These are phyloP conservation scores for Aplochiton taeniatus DNA, from an alignment of 2,797 vertebrate genomes.

Conservation along the genomic window DNA sequence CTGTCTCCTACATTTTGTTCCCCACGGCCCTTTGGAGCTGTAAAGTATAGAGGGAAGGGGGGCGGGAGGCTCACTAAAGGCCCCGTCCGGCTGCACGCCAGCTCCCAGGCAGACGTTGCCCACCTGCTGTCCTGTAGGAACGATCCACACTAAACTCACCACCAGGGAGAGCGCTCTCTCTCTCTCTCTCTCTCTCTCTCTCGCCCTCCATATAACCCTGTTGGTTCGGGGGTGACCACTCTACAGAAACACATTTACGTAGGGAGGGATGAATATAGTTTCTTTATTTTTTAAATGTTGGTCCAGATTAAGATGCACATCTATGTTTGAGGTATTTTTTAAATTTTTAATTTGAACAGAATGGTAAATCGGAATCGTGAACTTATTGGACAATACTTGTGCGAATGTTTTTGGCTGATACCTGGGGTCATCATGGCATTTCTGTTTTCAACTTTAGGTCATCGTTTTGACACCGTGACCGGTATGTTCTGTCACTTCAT, in stretches of 20 bases:
- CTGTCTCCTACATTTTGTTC: slow-evolving; percentile 89
- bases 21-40: slow-evolving; percentile 87
- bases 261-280: slow-evolving; percentile 1
- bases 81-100: slow-evolving; percentile 37
- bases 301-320: background rate
- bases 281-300: slow-evolving; percentile 27
- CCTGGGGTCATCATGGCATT: too few species aligned
- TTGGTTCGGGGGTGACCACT: slow-evolving; percentile 42
- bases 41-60: slow-evolving; percentile 62
- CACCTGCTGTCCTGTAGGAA: slow-evolving; percentile 33
- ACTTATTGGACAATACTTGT: too few species aligned
- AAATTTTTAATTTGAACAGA: too few species aligned
- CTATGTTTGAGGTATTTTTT: too few species aligned
- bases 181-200: too few species aligned
- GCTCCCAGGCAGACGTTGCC: slow-evolving; percentile 46
- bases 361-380: too few species aligned
- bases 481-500: too few species aligned
- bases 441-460: too few species aligned
- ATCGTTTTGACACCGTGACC: too few species aligned
- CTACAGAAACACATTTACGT: slow-evolving; percentile 15
- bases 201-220: too few species aligned
- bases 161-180: slow-evolving; percentile 26
- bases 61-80: slow-evolving; percentile 32
- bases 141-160: slow-evolving; percentile 32
- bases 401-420: too few species aligned